Evolutionary conservation across 2,888 invertebrate genomes (phyloP).

Genomic region (Epiblema foenella): DNA sequence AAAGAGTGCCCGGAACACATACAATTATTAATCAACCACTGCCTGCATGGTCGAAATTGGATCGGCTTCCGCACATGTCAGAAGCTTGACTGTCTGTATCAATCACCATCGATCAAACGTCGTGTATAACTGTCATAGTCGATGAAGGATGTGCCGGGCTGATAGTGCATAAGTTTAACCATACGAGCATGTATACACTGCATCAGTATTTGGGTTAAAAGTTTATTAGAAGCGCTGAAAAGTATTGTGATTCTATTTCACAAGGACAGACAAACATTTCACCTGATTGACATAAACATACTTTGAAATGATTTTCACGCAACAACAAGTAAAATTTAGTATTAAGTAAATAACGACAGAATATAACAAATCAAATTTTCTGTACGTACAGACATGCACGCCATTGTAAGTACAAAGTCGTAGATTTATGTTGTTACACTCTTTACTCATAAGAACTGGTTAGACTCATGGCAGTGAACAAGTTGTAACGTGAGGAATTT

Average conservation of each 20-base stretch:
- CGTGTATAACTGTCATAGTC: conserved; percentile 28
- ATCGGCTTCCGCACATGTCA: conserved; percentile 21
- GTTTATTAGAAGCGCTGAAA: neutral
- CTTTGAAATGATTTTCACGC: no score
- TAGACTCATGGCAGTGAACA: no score
- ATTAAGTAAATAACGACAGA: no score
- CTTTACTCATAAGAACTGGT: no score
- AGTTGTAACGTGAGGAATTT: no score
- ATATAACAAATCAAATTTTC: no score
- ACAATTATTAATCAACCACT: conserved; percentile 31
- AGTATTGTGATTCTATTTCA: neutral
- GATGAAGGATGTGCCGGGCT: conserved; percentile 12
- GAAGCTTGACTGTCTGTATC: conserved; percentile 13
- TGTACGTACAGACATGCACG: no score
- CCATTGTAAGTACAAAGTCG: no score
- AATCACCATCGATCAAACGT: conserved; percentile 32
- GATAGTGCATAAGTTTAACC: neutral
- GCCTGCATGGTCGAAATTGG: conserved; percentile 15
- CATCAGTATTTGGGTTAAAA: neutral
- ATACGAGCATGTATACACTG: no score
- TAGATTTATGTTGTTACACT: no score
- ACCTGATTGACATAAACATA: neutral
- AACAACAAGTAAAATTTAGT: no score
- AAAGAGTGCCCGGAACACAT: conserved; percentile 21
- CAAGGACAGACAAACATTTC: neutral